Evolutionary conservation across 2,113 vertebrate species (phyloP), one percentile per base, ranked within the genome.

Genomic region (Mobula birostris): DNA sequence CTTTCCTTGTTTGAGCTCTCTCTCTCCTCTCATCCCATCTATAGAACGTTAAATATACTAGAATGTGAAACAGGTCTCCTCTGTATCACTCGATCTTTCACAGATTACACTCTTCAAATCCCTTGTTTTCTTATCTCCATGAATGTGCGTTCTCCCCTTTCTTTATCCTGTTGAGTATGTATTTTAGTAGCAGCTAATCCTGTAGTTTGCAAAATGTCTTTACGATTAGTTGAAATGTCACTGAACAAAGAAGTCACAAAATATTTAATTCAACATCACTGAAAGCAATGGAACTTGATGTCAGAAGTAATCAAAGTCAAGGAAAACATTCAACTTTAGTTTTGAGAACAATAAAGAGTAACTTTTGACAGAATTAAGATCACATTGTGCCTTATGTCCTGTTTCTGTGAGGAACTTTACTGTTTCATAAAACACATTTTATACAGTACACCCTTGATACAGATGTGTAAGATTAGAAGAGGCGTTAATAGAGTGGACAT

Each of bases 281-380:
- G 95, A 88, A 94, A 96, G 95, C 95, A 91, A 94, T 96, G 95
- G 94, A 96, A 96, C 95, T 94, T 95, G 94, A 95, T 96, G 95
- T 97, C 96, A 97, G 94, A 94, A 96, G 94, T 95, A 94, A 96
- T 96, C 96, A 97, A 94, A 95, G 94, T 96, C 96, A 97, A 96
- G 36, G 21, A 91, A 36, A 66, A 1, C 95, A 95, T 95, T 95
- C 77, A 76, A 70, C 70, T 70, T 93, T 92, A 40, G 21, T 92
- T 93, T 93, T 40, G 32, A 74, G 91, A 93, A 56, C 72, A 90
- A 90, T n/a, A 90, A 74, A 90, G 66, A 32, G 27, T 63, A 90
- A 66, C 29, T 90, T 90, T 32, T 66, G 61, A 90, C 29, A 90
- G 61, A 90, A 15, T 90, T 90, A 66, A 32, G n/a, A 90, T n/a